These are phyloP conservation scores for Thunnus albacares DNA, from an alignment of 2,797 vertebrate species.

Conservation along the genomic window DNA sequence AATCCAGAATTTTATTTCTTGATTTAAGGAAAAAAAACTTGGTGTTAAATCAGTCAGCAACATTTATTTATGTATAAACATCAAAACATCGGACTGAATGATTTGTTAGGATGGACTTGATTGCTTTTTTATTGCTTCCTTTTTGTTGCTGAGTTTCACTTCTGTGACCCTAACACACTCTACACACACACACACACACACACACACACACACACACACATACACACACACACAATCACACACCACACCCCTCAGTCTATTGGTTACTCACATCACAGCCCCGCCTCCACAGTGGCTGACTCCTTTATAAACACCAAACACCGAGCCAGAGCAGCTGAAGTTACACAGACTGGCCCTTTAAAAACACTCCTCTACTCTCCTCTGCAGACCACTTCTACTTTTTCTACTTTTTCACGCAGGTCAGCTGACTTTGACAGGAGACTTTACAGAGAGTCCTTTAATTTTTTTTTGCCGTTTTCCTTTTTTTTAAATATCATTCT, in stretches of 20 bases:
- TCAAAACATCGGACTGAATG: not conserved
- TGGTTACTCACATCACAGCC: slow-evolving; percentile 68
- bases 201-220: slow-evolving; percentile 29
- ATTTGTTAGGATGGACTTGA: slow-evolving; percentile 20
- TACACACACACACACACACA: slow-evolving; percentile 2
- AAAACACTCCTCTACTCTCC: slow-evolving; percentile 15
- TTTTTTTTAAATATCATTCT: not conserved
- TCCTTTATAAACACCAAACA: slow-evolving; percentile 77
- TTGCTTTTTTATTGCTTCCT: slow-evolving; percentile 54
- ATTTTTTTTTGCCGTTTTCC: not conserved
- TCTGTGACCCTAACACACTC: slow-evolving; percentile 30
- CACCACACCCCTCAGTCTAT: slow-evolving; percentile 66
- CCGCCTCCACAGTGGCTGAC: slow-evolving; percentile 48
- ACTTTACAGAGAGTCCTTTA: not conserved
- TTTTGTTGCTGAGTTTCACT: slow-evolving; percentile 53
- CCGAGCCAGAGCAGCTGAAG: slow-evolving; percentile 56
- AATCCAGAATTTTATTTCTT: too few relatives aligned
- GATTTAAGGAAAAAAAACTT: too few relatives aligned
- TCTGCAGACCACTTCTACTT: not conserved
- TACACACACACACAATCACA: slow-evolving; percentile 24
- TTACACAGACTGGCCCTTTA: slow-evolving; percentile 74
- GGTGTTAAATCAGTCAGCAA: not conserved
- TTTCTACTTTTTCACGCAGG: not conserved
- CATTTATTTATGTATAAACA: not conserved
- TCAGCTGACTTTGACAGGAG: slow-evolving; percentile 25